Conservation (phyloP, 2,797 vertebrate species). For the Coilia nasus region DNA sequence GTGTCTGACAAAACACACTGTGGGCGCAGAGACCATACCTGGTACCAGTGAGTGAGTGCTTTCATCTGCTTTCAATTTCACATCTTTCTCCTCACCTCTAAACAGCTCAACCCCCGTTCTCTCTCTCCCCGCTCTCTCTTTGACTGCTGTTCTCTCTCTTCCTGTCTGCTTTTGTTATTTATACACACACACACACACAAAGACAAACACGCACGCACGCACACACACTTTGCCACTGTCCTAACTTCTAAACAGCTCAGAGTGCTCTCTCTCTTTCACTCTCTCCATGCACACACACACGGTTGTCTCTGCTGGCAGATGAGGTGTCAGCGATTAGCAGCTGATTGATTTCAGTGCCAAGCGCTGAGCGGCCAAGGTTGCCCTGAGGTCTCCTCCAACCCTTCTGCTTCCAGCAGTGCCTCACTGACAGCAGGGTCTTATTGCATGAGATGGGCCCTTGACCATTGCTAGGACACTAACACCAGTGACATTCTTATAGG, state of each 20-base stretch:
- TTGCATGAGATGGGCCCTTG: too few relatives aligned
- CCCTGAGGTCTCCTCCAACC: slow-evolving; percentile 21
- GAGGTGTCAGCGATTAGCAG: slow-evolving; percentile 29
- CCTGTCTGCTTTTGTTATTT: background rate
- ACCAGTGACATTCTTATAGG: too few relatives aligned
- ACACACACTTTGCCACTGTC: too few relatives aligned
- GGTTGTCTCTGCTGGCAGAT: background rate
- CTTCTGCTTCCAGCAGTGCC: too few relatives aligned
- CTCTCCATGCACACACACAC: background rate
- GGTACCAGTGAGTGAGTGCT: slow-evolving; percentile 17
- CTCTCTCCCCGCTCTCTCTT: slow-evolving; percentile 28
- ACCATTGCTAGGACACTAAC: too few relatives aligned
- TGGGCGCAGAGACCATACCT: too few relatives aligned
- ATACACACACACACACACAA: background rate
- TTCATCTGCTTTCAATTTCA: slow-evolving; percentile 43
- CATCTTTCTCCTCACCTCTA: slow-evolving; percentile 31
- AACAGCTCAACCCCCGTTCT: background rate
- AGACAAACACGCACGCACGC: background rate
- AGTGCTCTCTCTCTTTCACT: background rate
- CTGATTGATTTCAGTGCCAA: slow-evolving; percentile 27
- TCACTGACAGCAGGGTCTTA: too few relatives aligned
- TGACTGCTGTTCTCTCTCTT: background rate
- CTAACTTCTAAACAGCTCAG: too few relatives aligned
- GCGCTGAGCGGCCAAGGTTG: slow-evolving; percentile 24
- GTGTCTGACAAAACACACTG: too few relatives aligned